Conservation (phyloP, 1,140 invertebrate genomes). For the Drosophila lini region DNA sequence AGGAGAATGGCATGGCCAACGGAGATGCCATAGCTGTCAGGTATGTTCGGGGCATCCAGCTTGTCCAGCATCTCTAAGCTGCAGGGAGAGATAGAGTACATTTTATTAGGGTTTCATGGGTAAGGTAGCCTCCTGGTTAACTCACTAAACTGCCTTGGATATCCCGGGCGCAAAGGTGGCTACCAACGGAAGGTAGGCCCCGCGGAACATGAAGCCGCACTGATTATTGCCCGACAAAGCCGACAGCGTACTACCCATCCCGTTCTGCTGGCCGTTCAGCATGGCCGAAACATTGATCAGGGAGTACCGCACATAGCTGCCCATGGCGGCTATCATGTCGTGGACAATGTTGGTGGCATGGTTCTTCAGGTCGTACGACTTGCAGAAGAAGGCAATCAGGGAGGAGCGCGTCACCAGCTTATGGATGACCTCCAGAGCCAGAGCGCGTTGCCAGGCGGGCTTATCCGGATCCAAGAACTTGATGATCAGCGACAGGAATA, state of each 20-base stretch:
- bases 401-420: conserved; percentile 95
- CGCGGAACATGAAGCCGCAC: conserved; percentile 96
- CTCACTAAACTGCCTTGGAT: conserved; percentile 95
- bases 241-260: conserved; percentile 69
- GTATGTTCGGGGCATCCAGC: conserved; percentile 95
- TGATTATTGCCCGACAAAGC: conserved; percentile 87
- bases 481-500: conserved; percentile 97
- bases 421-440: conserved; percentile 97
- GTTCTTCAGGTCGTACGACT: conserved; percentile 96
- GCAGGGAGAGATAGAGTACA: conserved; percentile 39
- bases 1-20: conserved; percentile 96
- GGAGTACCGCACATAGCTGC: conserved; percentile 97
- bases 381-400: conserved; percentile 95
- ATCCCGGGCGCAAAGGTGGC: conserved; percentile 93
- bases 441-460: conserved; percentile 96
- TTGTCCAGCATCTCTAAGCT: conserved; percentile 98
- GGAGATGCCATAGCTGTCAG: conserved; percentile 98
- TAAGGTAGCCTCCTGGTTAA: conserved; percentile 35
- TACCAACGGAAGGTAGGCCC: conserved; percentile 95
- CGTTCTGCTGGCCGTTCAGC: conserved; percentile 87
- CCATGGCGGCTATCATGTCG: conserved; percentile 97
- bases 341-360: conserved; percentile 97
- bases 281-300: conserved; percentile 86
- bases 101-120: background rate
- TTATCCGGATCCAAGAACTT: conserved; percentile 99